Evolutionary conservation across 2,113 vertebrate genomes (phyloP), one percentile per base, ranked within the genome.

Genomic region (Galemys pyrenaicus): DNA sequence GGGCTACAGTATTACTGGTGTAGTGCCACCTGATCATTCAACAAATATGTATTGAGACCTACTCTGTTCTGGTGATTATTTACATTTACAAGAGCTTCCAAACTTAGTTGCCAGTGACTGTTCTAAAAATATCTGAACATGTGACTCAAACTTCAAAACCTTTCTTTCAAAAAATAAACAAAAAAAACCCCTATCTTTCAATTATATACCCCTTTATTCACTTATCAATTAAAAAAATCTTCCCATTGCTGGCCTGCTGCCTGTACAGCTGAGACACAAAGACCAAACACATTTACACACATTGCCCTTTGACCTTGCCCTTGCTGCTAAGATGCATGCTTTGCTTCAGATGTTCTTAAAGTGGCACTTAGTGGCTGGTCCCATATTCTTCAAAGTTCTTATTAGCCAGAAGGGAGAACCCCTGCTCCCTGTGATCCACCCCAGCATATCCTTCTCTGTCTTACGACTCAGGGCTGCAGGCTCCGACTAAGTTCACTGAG

Each of bases 241-340:
- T 28, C 1, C 5, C 30, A 2, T 67, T 54, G 26, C 49, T 39
- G 5, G 22, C n/a, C 28, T 22, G 2, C 20, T 17, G 30, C 1
- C 35, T 8, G 0, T 5, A 24, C 22, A 1, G 19, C 12, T n/a
- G 26, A 68, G 17, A 49, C 20, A 77, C 60, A 78, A 35, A 75
- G 20, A 46, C 15, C 65, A 87, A 35, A 46, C 17, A 32, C 7
- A 7, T 17, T 9, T 6, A 0, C 0, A 0, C 13, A 10, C 60
- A 32, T 17, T 2, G 17, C 8, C 9, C 24, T 87, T 32, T 37
- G 13, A 35, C 19, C 3, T 39, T 54, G 41, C n/a, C 44, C 44
- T 80, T 39, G 2, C n/a, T 82, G 32, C 24, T 28, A 26, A 5
- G 0, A 2, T 6, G 10, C 0, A 8, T 20, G 5, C 15, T 87